A percentile compares a stretch with the other conserved stretches of the same genome.
Conservation (phyloP, 2,888 invertebrate genomes). For the Stenolophus ochropezus region DNA sequence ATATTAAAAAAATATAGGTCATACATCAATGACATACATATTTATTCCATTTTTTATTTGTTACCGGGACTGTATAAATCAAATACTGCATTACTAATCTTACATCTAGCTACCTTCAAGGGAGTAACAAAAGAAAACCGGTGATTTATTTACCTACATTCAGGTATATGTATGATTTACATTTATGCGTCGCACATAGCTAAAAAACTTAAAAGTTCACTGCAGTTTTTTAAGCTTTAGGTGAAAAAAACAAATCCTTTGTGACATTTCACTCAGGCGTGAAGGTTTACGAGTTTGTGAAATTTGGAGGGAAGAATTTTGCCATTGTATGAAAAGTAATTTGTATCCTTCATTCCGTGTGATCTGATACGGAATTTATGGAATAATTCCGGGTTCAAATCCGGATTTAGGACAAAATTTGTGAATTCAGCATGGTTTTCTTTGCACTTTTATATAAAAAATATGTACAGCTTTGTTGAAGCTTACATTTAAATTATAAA, state of each 20-base stretch:
- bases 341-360: conserved; percentile 5
- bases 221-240: conserved; percentile 18
- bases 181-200: conserved; percentile 33
- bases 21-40: background rate
- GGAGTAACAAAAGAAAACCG: conserved; percentile 50
- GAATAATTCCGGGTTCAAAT: too few relatives aligned
- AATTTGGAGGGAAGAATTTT: conserved; percentile 7
- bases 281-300: background rate
- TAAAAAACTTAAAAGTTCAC: conserved; percentile 14
- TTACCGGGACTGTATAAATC: background rate
- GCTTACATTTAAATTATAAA: too few relatives aligned
- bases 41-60: background rate
- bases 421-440: too few relatives aligned
- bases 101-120: conserved; percentile 30
- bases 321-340: background rate
- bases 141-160: conserved; percentile 49
- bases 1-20: background rate
- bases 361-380: too few relatives aligned
- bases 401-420: too few relatives aligned
- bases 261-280: conserved; percentile 16
- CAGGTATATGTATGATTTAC: conserved; percentile 35
- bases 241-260: conserved; percentile 17
- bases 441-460: too few relatives aligned
- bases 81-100: conserved; percentile 51
- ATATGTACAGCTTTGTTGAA: too few relatives aligned